A percentile compares a stretch with the other conserved stretches of the same genome.
These are phyloP conservation scores for Pogonophryne albipinna DNA, from an alignment of 2,797 vertebrate species.

Conservation along the genomic window DNA sequence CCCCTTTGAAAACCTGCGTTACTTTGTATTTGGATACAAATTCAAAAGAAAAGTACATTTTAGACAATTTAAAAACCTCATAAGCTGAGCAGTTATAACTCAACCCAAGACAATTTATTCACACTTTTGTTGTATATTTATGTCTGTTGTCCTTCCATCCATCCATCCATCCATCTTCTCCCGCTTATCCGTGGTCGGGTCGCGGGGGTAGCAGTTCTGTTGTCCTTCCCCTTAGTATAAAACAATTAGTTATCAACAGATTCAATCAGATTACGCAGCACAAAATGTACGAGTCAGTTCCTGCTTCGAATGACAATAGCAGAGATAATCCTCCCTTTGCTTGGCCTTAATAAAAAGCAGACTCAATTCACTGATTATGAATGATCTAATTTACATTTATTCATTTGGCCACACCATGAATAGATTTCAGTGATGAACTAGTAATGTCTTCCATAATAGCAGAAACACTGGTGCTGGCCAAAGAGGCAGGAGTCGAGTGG, in stretches of 20 bases:
- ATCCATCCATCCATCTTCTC: too few relatives aligned
- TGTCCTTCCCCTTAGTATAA: conserved; percentile 22
- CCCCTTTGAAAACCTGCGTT: background rate
- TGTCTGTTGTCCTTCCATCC: background rate
- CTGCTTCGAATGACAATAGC: conserved; percentile 44
- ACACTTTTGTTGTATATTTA: conserved; percentile 9
- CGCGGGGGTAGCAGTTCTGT: background rate
- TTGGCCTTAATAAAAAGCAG: conserved; percentile 40
- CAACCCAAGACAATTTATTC: conserved; percentile 25
- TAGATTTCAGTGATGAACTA: background rate
- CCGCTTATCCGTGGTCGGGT: too few relatives aligned
- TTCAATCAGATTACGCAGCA: conserved; percentile 44
- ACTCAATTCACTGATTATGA: conserved; percentile 42
- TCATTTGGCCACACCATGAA: conserved; percentile 23
- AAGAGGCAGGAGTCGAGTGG: conserved; percentile 23
- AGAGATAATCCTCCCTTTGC: conserved; percentile 22
- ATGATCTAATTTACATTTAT: conserved; percentile 55
- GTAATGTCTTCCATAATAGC: conserved; percentile 13
- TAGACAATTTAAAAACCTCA: background rate
- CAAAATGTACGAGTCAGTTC: conserved; percentile 48
- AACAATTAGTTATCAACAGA: conserved; percentile 33
- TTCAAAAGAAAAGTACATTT: background rate
- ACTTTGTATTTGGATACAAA: conserved; percentile 15
- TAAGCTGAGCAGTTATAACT: background rate
- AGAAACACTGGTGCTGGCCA: conserved; percentile 14